Evolutionary conservation across 2,113 vertebrate genomes (phyloP), one percentile per base, ranked within the genome.

Genomic region (Pachypanchax playfairii): DNA sequence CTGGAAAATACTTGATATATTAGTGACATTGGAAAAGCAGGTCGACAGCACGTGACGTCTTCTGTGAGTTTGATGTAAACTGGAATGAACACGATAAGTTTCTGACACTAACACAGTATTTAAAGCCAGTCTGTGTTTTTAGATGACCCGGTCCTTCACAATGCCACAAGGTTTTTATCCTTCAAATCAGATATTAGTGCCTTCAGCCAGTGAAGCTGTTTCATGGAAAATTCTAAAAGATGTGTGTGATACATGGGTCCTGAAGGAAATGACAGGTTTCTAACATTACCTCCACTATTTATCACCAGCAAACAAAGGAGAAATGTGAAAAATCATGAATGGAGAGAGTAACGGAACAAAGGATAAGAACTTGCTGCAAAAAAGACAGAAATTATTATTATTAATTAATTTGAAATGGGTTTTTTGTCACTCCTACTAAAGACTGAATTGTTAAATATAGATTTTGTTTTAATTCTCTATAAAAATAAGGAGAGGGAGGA

Each of bases 171-270:
- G 67, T 64, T 66, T 38, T 73, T 66, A 61, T 35, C 46, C 54
- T 70, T 66, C 55, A 74, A 80, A 82, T 59, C 64, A 64, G 61
- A 31, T 75, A 46, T 68, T 71, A 75, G 75, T 84, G 75, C 62
- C 47, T 53, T 56, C 33, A 46, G 41, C 48, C 42, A 21, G 5
- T 60, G 25, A 46, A 3, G 25, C 60, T 20, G 70, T 59, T 53
- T 57, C 50, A 17, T 11, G n/a, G 44, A 78, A 76, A 68, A 75
- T 72, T 85, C 56, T 59, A 49, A 57, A 44, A 41, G 46, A 49
- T 53, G 1, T 31, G 39, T 36, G 8, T 42, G 29, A 61, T 49
- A 35, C 24, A 15, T 24, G 4, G 0, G 5, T 61, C 67, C 70
- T 26, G 1, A 31, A 53, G 67, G 71, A 53, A 75, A 77, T 61